Conservation (phyloP, 2,888 invertebrate genomes). For the Pollenia angustigena region DNA sequence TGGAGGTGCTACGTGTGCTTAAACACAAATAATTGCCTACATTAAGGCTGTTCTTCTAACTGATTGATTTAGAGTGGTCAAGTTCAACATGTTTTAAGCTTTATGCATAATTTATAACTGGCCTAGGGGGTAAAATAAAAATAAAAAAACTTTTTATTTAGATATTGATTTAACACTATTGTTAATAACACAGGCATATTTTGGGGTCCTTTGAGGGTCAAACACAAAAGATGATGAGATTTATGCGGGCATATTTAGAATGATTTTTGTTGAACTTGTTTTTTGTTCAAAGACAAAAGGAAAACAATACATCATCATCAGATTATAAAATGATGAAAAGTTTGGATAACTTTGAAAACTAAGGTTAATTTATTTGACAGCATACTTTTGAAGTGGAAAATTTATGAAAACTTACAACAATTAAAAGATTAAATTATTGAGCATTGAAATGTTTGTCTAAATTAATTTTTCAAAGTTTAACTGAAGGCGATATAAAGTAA, state of each 20-base stretch:
- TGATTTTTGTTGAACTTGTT: not conserved
- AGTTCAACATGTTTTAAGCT: not conserved
- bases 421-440: too few species aligned
- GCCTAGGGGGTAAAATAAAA: not conserved
- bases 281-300: too few species aligned
- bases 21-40: conserved; percentile 21
- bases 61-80: not conserved
- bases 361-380: not conserved
- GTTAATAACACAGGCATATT: conserved; percentile 8
- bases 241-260: not conserved
- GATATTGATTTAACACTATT: not conserved
- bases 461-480: too few species aligned
- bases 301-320: too few species aligned
- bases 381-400: too few species aligned
- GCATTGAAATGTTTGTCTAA: too few species aligned
- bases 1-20: not conserved
- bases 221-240: not conserved
- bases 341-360: not conserved
- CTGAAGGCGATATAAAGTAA: too few species aligned
- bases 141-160: not conserved
- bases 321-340: too few species aligned
- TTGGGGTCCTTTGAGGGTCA: not conserved
- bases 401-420: too few species aligned
- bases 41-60: conserved; percentile 9
- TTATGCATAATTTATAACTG: not conserved